Percentiles rank a stretch among this genome's conserved stretches.
phyloP scores from a whole-genome alignment of 2,113 vertebrate species.

The Rhinolophus ferrumequinum region DNA sequence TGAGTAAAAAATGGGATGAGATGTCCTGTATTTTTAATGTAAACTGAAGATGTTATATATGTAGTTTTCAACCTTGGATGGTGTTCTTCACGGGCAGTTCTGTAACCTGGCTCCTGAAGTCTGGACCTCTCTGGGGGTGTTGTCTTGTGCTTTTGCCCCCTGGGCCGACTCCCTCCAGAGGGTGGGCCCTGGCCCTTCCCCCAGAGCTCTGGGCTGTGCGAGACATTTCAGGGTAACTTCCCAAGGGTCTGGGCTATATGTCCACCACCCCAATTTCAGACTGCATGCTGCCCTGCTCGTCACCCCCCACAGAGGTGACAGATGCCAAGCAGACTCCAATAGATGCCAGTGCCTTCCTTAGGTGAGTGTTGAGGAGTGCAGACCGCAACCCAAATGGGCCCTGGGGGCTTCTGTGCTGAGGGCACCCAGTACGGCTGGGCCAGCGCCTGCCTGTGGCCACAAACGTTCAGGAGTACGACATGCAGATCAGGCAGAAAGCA shows the following conservation, averaged over 20 bases:
- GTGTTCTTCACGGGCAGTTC: neutral
- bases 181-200: too few relatives aligned
- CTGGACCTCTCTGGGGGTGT: neutral
- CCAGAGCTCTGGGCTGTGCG: too few relatives aligned
- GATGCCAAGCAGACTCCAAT: neutral
- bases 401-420: neutral
- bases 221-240: neutral
- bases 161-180: neutral
- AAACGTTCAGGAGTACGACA: neutral
- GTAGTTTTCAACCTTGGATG: neutral
- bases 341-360: accelerated
- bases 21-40: neutral
- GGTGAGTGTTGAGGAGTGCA: neutral
- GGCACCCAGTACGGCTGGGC: neutral
- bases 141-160: neutral
- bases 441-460: neutral
- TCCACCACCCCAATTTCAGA: neutral
- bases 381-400: neutral
- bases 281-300: neutral
- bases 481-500: too few relatives aligned
- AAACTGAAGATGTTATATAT: neutral
- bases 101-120: neutral
- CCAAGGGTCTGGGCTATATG: neutral
- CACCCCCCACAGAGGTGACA: neutral
- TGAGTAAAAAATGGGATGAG: neutral